These are phyloP conservation scores for Halocynthia roretzi DNA, from an alignment of 23 tunicate genomes.

Conservation along the genomic window DNA sequence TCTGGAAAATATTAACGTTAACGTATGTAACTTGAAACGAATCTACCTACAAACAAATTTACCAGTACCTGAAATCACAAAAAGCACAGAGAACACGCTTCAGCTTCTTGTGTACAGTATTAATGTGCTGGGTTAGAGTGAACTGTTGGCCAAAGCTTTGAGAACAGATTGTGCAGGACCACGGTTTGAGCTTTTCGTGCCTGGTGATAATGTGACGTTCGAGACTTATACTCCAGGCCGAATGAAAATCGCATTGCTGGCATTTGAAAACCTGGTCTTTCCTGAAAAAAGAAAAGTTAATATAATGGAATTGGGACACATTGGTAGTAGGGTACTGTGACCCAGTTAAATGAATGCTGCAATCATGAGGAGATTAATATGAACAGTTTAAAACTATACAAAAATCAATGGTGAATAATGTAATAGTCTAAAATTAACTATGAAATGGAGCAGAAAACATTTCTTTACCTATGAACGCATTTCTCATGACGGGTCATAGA, in stretches of 20 bases:
- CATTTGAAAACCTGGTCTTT: constrained; percentile 8
- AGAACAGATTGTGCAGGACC: neutral
- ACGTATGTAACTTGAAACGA: too few relatives aligned
- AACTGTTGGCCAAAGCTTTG: constrained; percentile 1
- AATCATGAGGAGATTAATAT: too few relatives aligned
- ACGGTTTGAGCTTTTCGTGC: constrained; percentile 5
- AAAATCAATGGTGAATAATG: too few relatives aligned
- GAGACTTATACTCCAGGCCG: constrained; percentile 4
- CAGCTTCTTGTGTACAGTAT: constrained; percentile 1
- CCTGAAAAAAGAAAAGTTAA: neutral
- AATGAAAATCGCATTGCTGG: neutral
- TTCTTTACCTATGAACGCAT: neutral
- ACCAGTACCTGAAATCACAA: neutral
- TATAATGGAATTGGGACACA: too few relatives aligned
- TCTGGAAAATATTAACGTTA: too few relatives aligned
- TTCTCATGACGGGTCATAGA: constrained; percentile 10
- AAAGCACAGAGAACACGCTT: neutral
- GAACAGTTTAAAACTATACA: too few relatives aligned
- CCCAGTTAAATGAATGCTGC: too few relatives aligned
- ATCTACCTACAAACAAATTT: too few relatives aligned
- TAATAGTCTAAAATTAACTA: too few relatives aligned
- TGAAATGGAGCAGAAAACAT: too few relatives aligned
- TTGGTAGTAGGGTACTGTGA: too few relatives aligned
- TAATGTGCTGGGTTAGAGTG: neutral
- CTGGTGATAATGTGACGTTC: neutral